Evolutionary conservation across 1,140 invertebrate species (phyloP).

Genomic region (Phocides pigmalion): DNA sequence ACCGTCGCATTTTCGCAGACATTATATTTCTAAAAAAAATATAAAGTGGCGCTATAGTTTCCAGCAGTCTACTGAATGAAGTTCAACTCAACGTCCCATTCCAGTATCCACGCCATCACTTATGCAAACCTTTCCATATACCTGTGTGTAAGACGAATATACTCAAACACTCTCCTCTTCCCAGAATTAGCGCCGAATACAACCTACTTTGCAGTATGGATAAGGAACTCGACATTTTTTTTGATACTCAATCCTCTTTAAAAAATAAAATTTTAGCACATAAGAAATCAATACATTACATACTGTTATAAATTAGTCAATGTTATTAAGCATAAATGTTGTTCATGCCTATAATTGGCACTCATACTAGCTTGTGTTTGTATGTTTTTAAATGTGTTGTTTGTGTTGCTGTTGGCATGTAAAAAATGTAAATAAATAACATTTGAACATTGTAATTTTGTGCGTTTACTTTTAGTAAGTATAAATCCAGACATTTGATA

Average conservation of each 20-base stretch:
- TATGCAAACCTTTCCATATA: neutral
- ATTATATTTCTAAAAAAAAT: slow-evolving; percentile 7
- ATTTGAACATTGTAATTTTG: no score
- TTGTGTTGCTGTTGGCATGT: neutral
- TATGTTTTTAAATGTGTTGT: neutral
- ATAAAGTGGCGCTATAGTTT: neutral
- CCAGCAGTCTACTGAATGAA: neutral
- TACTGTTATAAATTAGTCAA: neutral
- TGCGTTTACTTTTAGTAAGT: no score
- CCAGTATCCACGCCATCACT: neutral
- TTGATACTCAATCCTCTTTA: neutral
- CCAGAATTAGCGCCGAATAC: neutral
- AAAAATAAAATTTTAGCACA: slow-evolving; percentile 3
- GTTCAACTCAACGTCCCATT: neutral
- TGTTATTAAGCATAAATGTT: neutral
- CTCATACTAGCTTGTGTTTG: neutral
- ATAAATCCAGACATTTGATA: no score
- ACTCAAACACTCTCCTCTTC: slow-evolving; percentile 8
- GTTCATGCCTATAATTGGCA: slow-evolving; percentile 4
- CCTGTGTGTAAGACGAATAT: neutral
- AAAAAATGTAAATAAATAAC: neutral
- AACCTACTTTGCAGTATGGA: slow-evolving; percentile 2
- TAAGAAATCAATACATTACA: neutral
- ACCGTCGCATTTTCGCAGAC: neutral
- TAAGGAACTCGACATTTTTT: slow-evolving; percentile 2